Percentiles rank a stretch among this genome's conserved stretches.
These are phyloP conservation scores for Zaprionus kolodkinae DNA, from an alignment of 1,140 invertebrate species.

Conservation along the genomic window DNA sequence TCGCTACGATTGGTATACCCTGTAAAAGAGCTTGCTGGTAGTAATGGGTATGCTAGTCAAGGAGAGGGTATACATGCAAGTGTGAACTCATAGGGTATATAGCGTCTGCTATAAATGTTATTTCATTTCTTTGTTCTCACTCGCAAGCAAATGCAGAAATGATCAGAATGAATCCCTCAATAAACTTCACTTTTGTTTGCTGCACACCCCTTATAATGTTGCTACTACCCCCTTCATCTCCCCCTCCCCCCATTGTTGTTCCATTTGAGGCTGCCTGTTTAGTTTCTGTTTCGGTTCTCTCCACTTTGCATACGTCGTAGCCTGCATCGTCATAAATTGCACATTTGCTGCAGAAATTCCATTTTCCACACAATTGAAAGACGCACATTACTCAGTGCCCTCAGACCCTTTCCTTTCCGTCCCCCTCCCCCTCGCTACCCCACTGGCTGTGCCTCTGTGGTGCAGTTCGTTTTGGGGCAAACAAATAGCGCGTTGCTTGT, in stretches of 20 bases:
- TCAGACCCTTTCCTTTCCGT: background rate
- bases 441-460: constrained; percentile 5
- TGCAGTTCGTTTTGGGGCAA: constrained; percentile 39
- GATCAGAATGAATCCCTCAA: background rate
- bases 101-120: background rate
- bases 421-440: background rate
- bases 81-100: background rate
- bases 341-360: constrained; percentile 42
- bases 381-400: constrained; percentile 40
- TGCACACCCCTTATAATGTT: constrained; percentile 2
- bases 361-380: constrained; percentile 65
- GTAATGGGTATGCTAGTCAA: background rate
- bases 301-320: background rate
- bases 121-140: background rate
- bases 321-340: constrained; percentile 24
- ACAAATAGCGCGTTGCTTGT: constrained; percentile 38
- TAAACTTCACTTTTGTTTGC: background rate
- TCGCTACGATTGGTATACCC: background rate
- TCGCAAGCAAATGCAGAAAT: background rate
- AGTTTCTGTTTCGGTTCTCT: background rate
- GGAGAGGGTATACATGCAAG: no score
- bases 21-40: background rate
- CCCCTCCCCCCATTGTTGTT: constrained; percentile 4
- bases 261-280: constrained; percentile 3
- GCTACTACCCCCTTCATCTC: background rate